Conservation (phyloP, 2,888 invertebrate species). For the Ganaspis brasiliensis region DNA sequence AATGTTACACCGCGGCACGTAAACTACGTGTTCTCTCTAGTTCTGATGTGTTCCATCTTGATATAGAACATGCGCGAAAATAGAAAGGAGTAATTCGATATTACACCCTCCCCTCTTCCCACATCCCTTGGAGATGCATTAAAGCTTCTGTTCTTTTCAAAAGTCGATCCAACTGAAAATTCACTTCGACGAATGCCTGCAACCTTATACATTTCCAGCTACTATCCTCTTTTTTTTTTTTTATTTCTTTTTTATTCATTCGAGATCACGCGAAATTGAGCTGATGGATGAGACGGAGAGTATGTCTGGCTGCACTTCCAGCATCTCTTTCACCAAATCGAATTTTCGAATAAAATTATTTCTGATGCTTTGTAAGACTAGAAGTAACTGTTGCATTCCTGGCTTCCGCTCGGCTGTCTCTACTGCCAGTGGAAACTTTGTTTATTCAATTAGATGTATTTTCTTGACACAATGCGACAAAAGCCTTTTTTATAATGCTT, state of each 20-base stretch:
- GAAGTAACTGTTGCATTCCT: background rate
- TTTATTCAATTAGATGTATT: too few species aligned
- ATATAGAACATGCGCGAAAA: slow-evolving; percentile 49
- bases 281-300: slow-evolving; percentile 52
- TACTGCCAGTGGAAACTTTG: too few species aligned
- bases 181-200: slow-evolving; percentile 54
- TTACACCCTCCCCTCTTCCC: slow-evolving; percentile 72
- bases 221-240: slow-evolving; percentile 26
- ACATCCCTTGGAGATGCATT: slow-evolving; percentile 67
- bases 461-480: too few species aligned
- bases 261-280: slow-evolving; percentile 46
- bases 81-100: slow-evolving; percentile 74
- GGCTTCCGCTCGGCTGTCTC: background rate
- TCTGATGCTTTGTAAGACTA: background rate
- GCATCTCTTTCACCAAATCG: slow-evolving; percentile 28
- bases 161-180: slow-evolving; percentile 55
- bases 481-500: too few species aligned
- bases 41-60: slow-evolving; percentile 49
- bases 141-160: slow-evolving; percentile 58
- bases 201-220: background rate
- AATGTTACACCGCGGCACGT: slow-evolving; percentile 59
- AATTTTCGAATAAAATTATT: slow-evolving; percentile 12
- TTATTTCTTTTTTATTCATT: slow-evolving; percentile 2
- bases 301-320: slow-evolving; percentile 44
- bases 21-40: slow-evolving; percentile 63